A percentile compares a stretch with the other conserved stretches of the same genome.
These are phyloP conservation scores for Calycopis cecrops DNA, from an alignment of 1,140 invertebrate species.

Conservation along the genomic window DNA sequence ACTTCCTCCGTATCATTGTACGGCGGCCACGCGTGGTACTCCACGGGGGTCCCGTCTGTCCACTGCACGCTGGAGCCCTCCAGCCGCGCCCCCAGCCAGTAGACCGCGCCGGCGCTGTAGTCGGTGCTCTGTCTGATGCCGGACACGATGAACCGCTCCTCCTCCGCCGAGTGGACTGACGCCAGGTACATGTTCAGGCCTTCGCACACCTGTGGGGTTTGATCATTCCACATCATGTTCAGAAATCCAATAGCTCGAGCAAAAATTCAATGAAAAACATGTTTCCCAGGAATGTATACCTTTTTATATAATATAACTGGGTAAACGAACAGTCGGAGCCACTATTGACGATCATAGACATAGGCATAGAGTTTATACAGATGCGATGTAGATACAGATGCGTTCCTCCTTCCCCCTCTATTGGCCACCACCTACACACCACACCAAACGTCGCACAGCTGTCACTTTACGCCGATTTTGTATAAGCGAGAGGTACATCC, in stretches of 20 bases:
- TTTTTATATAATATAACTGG: no score
- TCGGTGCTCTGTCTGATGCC: constrained; percentile 80
- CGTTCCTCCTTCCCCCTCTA: no score
- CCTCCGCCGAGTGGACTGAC: constrained; percentile 78
- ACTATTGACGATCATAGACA: no score
- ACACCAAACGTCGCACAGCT: no score
- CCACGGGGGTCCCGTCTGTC: constrained; percentile 77
- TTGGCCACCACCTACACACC: no score
- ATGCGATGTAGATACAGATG: no score
- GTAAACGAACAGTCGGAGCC: no score
- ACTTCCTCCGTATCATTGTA: constrained; percentile 64
- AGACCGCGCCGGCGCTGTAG: constrained; percentile 80
- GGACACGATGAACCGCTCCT: constrained; percentile 79
- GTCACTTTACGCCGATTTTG: no score
- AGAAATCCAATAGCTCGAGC: background rate
- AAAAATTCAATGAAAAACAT: no score
- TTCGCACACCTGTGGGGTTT: constrained; percentile 75
- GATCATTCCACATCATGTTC: background rate
- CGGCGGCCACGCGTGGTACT: constrained; percentile 77
- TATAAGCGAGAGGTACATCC: no score
- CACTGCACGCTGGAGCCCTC: constrained; percentile 65
- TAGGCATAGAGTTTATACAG: no score
- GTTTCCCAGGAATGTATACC: no score
- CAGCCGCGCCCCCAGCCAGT: constrained; percentile 79
- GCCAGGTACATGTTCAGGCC: constrained; percentile 78